Percentiles rank a stretch among this genome's conserved stretches.
phyloP scores from a whole-genome alignment of 2,113 vertebrate species.

The Aplodontia rufa region DNA sequence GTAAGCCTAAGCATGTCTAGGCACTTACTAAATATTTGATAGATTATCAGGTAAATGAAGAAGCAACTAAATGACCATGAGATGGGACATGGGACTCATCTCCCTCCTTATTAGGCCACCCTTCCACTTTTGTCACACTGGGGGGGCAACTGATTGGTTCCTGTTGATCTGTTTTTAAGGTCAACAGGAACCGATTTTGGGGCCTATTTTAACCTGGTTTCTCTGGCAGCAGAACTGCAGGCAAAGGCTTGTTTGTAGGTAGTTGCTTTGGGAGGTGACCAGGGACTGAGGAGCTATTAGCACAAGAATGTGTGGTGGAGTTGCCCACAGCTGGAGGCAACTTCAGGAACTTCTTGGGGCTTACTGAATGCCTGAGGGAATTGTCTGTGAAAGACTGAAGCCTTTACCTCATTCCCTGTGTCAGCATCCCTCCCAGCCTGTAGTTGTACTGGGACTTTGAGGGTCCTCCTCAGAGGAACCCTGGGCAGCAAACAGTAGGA shows the following conservation, averaged over 20 bases:
- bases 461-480: not conserved
- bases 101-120: not conserved
- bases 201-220: not conserved
- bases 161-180: not conserved
- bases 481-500: not conserved
- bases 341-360: not conserved
- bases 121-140: not conserved
- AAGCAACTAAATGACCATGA: too few relatives aligned
- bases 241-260: not conserved
- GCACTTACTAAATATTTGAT: not conserved
- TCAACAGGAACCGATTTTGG: too few relatives aligned
- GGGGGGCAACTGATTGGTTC: not conserved
- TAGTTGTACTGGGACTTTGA: rapidly evolving
- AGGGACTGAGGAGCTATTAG: not conserved
- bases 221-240: not conserved
- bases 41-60: not conserved
- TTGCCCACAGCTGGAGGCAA: not conserved
- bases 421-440: too few relatives aligned
- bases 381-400: not conserved
- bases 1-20: rapidly evolving
- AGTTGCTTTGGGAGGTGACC: not conserved
- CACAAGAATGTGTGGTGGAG: not conserved
- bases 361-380: not conserved
- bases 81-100: not conserved
- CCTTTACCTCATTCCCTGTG: not conserved